phyloP scores from a whole-genome alignment of 2,113 vertebrate genomes.

The Cyprinodon variegatus region DNA sequence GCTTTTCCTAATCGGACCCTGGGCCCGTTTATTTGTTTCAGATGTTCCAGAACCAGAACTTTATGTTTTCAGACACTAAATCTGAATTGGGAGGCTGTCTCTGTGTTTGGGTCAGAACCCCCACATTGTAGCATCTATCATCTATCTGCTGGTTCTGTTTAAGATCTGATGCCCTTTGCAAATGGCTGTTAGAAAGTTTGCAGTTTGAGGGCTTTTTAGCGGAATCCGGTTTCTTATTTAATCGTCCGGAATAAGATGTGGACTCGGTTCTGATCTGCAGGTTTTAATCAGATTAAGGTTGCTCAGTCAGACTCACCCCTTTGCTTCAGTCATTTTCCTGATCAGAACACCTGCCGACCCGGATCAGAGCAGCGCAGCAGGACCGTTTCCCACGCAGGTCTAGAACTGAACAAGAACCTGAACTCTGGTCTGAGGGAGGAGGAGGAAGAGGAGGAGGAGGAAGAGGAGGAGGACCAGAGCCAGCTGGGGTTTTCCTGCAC shows the following conservation, averaged over 20 bases:
- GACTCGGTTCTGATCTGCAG: neutral
- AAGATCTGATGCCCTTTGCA: no score
- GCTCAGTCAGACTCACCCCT: neutral
- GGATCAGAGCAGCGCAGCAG: neutral
- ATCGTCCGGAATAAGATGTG: neutral
- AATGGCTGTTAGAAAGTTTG: no score
- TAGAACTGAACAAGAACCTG: neutral
- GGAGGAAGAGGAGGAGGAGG: neutral
- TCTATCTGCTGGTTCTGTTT: no score
- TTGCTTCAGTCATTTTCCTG: neutral
- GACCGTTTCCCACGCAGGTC: neutral
- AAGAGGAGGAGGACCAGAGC: neutral
- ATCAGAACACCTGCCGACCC: neutral
- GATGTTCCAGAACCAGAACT: neutral
- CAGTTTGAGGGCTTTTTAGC: no score
- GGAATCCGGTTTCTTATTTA: no score
- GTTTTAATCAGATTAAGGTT: neutral
- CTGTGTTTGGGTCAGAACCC: neutral
- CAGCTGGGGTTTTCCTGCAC: neutral
- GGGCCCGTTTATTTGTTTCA: neutral
- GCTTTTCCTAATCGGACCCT: neutral
- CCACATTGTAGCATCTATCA: neutral
- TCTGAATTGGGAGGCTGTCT: no score
- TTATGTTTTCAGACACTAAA: neutral
- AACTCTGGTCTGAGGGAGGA: neutral